Conservation (phyloP, 1,140 invertebrate species). For the Bradysia coprophila region DNA sequence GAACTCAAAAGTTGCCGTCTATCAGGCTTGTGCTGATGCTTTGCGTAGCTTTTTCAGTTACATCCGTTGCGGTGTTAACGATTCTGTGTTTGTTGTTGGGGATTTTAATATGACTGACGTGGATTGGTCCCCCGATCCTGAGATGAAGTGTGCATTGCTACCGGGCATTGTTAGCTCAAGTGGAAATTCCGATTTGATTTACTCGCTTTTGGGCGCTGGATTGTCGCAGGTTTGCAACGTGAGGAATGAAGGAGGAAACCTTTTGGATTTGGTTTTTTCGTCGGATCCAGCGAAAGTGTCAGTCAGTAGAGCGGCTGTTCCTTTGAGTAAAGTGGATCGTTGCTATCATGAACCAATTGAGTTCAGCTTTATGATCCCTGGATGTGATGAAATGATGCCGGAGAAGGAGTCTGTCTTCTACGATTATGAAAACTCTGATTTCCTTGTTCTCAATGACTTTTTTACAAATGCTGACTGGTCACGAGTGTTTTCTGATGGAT, state of each 20-base stretch:
- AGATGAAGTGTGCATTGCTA: not conserved
- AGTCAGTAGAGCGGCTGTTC: too few species aligned
- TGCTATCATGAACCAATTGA: too few species aligned
- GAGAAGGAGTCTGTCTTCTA: too few species aligned
- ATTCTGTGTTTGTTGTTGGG: not conserved
- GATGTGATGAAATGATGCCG: too few species aligned
- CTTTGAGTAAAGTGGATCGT: too few species aligned
- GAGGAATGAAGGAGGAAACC: not conserved
- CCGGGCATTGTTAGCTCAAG: not conserved
- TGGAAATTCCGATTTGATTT: not conserved
- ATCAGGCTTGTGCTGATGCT: not conserved
- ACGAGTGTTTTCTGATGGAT: too few species aligned
- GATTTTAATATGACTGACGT: not conserved
- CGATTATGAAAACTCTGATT: too few species aligned
- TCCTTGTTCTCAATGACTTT: too few species aligned
- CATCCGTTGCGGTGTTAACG: not conserved
- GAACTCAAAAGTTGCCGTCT: not conserved
- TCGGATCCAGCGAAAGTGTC: too few species aligned
- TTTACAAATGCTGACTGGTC: too few species aligned
- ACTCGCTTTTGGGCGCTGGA: not conserved
- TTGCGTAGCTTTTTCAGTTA: not conserved
- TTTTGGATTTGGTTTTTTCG: not conserved
- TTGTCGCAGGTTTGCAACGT: not conserved
- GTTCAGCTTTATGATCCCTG: too few species aligned
- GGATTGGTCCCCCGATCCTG: not conserved